phyloP scores from a whole-genome alignment of 37 sponge, comb jelly and placozoan species.

The Chondrilla cf. caribensis region DNA sequence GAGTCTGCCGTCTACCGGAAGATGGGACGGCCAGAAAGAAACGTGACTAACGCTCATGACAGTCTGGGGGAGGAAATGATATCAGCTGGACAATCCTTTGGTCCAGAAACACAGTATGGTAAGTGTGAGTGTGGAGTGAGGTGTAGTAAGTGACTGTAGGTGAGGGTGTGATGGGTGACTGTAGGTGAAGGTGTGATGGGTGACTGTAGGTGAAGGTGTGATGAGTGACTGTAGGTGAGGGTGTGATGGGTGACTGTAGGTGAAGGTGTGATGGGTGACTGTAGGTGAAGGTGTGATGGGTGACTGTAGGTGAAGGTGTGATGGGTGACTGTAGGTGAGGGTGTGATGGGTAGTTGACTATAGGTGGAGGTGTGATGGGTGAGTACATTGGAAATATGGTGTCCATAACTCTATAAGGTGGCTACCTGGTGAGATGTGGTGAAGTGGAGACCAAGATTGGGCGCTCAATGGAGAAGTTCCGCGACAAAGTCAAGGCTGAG shows the following conservation, averaged over 20 bases:
- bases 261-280: background rate
- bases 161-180: background rate
- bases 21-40: constrained; percentile 39
- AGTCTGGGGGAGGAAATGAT: constrained; percentile 38
- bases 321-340: background rate
- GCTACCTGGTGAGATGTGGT: constrained; percentile 60
- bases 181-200: background rate
- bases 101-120: constrained; percentile 70
- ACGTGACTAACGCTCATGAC: constrained; percentile 27
- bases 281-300: background rate
- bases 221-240: background rate
- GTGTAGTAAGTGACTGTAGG: background rate
- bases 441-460: constrained; percentile 64
- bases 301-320: background rate
- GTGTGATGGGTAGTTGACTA: background rate
- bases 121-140: background rate
- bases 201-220: background rate
- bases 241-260: background rate
- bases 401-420: constrained; percentile 25
- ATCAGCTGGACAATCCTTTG: constrained; percentile 42
- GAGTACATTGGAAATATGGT: background rate
- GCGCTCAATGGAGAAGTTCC: constrained; percentile 24
- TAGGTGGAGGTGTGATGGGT: background rate
- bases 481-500: constrained; percentile 33
- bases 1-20: constrained; percentile 39